phyloP scores from a whole-genome alignment of 1,140 invertebrate species.

The Neodiprion fabricii region DNA sequence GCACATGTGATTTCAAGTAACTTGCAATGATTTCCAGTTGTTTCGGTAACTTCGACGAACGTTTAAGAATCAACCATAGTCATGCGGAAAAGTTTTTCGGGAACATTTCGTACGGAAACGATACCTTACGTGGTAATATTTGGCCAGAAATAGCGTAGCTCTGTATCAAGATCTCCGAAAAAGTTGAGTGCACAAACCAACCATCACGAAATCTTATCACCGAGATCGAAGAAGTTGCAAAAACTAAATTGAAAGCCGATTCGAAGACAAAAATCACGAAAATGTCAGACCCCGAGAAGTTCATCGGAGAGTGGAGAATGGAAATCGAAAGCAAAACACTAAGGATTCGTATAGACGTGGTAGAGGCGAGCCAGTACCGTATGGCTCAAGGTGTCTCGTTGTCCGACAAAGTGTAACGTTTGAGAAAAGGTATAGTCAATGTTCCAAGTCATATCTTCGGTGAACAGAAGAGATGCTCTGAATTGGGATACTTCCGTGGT shows the following conservation, averaged over 20 bases:
- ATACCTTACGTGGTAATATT: too few relatives aligned
- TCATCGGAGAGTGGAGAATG: not conserved
- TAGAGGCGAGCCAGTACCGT: conserved; percentile 3
- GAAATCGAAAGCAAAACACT: not conserved
- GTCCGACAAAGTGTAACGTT: not conserved
- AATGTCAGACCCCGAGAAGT: too few relatives aligned
- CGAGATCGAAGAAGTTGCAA: not conserved
- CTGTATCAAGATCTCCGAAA: conserved; percentile 26
- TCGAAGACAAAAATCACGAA: not conserved
- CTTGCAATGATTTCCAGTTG: too few relatives aligned
- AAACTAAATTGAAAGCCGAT: conserved; percentile 27
- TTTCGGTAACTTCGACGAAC: too few relatives aligned
- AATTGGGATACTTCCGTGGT: conserved; percentile 14
- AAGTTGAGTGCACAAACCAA: conserved; percentile 50
- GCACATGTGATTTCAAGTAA: too few relatives aligned
- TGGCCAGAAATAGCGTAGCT: too few relatives aligned
- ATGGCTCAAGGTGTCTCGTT: not conserved
- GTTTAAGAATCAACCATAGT: too few relatives aligned
- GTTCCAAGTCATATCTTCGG: conserved; percentile 33
- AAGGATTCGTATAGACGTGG: not conserved
- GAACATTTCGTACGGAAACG: too few relatives aligned
- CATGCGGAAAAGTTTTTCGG: too few relatives aligned
- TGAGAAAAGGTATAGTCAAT: conserved; percentile 25
- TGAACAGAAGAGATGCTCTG: conserved; percentile 24
- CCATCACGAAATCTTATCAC: conserved; percentile 29